phyloP scores from a whole-genome alignment of 2,113 vertebrate species.

The Alligator mississippiensis region DNA sequence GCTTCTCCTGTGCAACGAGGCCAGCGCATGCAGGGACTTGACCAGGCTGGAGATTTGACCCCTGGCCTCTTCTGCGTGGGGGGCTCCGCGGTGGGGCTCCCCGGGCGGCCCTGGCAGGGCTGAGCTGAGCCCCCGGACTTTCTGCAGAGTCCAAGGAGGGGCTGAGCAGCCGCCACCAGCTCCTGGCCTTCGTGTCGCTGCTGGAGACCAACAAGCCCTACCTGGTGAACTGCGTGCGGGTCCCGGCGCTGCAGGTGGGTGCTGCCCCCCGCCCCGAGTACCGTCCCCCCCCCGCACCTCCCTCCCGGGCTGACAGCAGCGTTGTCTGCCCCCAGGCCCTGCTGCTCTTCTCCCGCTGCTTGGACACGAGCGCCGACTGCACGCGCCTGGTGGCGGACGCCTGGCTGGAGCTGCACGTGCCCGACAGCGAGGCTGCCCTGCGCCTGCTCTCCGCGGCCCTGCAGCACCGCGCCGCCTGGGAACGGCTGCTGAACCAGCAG shows the following conservation, averaged over 20 bases:
- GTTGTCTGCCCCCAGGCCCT: conserved; percentile 79
- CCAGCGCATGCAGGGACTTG: neutral
- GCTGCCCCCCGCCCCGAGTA: neutral
- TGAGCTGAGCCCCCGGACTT: fast-evolving
- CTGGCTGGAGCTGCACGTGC: conserved; percentile 88
- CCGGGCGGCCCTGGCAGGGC: no score
- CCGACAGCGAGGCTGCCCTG: conserved; percentile 69
- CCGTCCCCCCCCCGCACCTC: neutral
- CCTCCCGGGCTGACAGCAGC: fast-evolving
- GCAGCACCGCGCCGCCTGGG: conserved; percentile 83
- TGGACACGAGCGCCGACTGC: conserved; percentile 91
- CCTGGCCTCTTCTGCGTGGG: no score
- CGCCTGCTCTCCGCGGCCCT: conserved; percentile 79
- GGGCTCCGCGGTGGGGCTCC: no score
- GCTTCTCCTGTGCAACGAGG: neutral
- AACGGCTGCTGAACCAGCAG: conserved; percentile 81
- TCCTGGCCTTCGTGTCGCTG: conserved; percentile 90
- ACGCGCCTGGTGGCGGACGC: conserved; percentile 86
- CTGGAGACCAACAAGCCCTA: conserved; percentile 94
- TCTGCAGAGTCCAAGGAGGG: conserved; percentile 62
- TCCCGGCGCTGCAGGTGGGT: conserved; percentile 87
- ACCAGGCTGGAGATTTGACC: no score
- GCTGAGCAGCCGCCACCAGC: conserved; percentile 85
- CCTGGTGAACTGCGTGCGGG: conserved; percentile 87
- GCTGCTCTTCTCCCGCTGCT: conserved; percentile 84